Percentiles rank a stretch among this genome's conserved stretches.
phyloP scores from a whole-genome alignment of 2,113 vertebrate genomes.

The Lethenteron camtschaticum region DNA sequence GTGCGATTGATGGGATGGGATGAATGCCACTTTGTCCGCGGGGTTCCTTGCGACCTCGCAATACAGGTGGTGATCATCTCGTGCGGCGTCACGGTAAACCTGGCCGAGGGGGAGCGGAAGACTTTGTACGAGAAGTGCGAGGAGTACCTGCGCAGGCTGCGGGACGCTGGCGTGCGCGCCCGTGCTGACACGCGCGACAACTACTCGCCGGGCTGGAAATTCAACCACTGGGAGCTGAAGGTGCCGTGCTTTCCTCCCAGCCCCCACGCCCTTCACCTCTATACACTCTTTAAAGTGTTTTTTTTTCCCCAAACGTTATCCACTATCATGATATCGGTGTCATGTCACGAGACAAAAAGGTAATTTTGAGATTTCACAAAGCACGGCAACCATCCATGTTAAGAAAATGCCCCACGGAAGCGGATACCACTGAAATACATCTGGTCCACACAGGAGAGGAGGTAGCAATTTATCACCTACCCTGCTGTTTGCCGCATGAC shows the following conservation, averaged over 20 bases:
- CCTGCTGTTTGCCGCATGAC: no score
- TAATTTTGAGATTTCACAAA: no score
- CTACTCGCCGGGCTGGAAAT: conserved; percentile 97
- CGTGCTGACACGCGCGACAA: conserved; percentile 60
- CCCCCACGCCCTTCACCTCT: no score
- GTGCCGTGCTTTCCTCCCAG: conserved; percentile 17
- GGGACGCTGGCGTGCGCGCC: conserved; percentile 31
- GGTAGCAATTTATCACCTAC: no score
- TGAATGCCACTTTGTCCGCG: not conserved
- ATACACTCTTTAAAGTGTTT: rapidly evolving
- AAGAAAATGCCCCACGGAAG: no score
- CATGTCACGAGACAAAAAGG: no score
- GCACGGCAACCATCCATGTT: no score
- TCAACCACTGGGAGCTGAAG: conserved; percentile 99
- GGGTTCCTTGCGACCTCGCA: conserved; percentile 5
- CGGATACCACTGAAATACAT: no score
- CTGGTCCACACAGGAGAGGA: no score
- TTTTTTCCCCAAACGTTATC: not conserved
- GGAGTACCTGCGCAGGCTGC: conserved; percentile 38
- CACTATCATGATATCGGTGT: no score
- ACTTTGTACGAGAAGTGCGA: conserved; percentile 46
- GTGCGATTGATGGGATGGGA: not conserved
- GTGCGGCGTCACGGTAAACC: conserved; percentile 65
- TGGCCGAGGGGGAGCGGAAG: conserved; percentile 56
- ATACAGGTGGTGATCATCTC: conserved; percentile 69